phyloP scores from a whole-genome alignment of 2,113 vertebrate genomes.

The Beaufortia kweichowensis region DNA sequence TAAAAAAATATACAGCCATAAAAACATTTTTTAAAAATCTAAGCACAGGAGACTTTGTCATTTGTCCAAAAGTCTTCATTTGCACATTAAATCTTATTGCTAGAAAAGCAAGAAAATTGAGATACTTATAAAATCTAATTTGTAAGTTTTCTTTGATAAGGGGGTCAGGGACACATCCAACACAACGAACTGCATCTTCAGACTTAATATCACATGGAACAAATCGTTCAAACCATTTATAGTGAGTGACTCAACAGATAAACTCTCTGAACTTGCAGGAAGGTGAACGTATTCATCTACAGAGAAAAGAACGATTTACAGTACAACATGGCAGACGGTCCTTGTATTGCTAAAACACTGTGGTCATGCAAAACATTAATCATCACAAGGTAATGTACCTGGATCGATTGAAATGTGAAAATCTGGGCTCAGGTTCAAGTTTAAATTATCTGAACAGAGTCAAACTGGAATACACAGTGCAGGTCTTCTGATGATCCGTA shows the following conservation, averaged over 20 bases:
- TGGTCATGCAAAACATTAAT: background rate
- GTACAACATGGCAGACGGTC: background rate
- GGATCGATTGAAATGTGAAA: constrained; percentile 20
- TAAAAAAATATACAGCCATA: too few relatives aligned
- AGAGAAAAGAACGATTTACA: background rate
- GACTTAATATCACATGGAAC: background rate
- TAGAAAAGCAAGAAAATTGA: too few relatives aligned
- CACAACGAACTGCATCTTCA: background rate
- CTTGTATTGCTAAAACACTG: background rate
- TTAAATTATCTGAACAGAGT: constrained; percentile 25
- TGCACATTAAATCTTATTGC: too few relatives aligned
- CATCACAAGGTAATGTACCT: constrained; percentile 2
- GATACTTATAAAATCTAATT: too few relatives aligned
- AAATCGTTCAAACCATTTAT: background rate
- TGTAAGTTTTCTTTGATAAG: too few relatives aligned
- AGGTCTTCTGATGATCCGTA: too few relatives aligned
- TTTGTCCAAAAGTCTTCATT: too few relatives aligned
- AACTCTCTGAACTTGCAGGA: background rate
- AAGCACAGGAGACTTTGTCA: too few relatives aligned
- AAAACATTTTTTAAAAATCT: too few relatives aligned
- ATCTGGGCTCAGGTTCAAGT: constrained; percentile 14
- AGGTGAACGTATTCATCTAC: background rate
- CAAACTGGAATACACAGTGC: constrained; percentile 10
- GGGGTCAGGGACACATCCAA: background rate
- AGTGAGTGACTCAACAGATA: background rate